These are phyloP conservation scores for Elysia chlorotica DNA, from an alignment of 1,140 invertebrate genomes.

Conservation along the genomic window DNA sequence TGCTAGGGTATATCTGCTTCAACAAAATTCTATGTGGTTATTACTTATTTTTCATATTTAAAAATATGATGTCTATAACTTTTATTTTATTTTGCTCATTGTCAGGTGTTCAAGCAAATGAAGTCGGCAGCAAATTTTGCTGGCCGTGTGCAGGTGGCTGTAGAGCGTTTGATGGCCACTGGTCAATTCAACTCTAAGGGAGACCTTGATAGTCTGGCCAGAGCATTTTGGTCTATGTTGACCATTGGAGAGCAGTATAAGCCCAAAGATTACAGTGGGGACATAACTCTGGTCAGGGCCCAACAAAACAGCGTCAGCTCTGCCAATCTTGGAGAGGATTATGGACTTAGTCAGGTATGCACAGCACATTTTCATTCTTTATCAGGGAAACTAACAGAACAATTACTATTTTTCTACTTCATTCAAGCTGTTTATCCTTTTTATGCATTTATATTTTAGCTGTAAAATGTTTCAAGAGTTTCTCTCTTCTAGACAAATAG, in stretches of 20 bases:
- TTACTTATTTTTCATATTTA: too few species aligned
- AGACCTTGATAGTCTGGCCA: constrained; percentile 26
- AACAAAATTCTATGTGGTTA: too few species aligned
- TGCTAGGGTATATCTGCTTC: too few species aligned
- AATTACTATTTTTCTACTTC: too few species aligned
- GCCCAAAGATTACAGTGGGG: constrained; percentile 16
- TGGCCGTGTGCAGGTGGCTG: constrained; percentile 21
- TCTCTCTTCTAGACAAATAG: too few species aligned
- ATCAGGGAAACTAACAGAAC: too few species aligned
- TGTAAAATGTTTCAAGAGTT: too few species aligned
- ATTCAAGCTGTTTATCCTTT: too few species aligned
- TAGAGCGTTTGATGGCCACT: constrained; percentile 28
- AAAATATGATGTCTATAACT: too few species aligned
- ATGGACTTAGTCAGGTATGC: constrained; percentile 36
- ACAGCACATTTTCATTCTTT: neutral
- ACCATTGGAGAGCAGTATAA: constrained; percentile 36
- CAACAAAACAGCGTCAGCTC: constrained; percentile 22
- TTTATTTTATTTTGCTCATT: too few species aligned
- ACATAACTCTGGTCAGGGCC: constrained; percentile 31
- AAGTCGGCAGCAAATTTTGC: constrained; percentile 29
- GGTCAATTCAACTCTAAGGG: constrained; percentile 13
- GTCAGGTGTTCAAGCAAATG: constrained; percentile 31
- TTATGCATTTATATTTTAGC: too few species aligned
- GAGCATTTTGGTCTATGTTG: constrained; percentile 36
- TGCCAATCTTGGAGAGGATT: constrained; percentile 30